Base-by-base conservation (phyloP, 2,113 vertebrate genomes). In the Chamaea fasciata region DNA sequence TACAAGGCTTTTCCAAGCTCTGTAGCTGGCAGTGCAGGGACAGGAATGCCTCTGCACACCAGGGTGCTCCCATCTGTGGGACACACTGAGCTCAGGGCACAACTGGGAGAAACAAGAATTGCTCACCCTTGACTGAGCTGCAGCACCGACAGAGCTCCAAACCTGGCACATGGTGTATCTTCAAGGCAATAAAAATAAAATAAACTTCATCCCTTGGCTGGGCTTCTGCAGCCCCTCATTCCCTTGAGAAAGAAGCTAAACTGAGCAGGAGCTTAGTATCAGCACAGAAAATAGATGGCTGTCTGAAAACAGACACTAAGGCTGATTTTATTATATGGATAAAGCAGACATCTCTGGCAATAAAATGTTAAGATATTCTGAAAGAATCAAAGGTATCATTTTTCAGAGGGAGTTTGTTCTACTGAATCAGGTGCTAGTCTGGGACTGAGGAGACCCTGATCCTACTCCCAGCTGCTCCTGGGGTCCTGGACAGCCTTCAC, bases 31-130 rank as follows among this genome's bases (percentile, higher is more conserved):
- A 8, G 73, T 3, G 62, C 31, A 82, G 69, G 74, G 27, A 53
- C 47, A 35, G 46, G 24, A 6, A 21, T 0, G 1, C 11, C 37
- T 59, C 62, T 5, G 6, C 9, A 13, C 65, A 35, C 0, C 0
- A 65, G 41, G 20, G n/a, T 10, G 70, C 18, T 69, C 6, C 5
- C 15, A 12, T 6, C 42, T 30, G 11, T 15, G 23, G 55, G 30
- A 65, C 17, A 3, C 6, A 1, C 5, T 13, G 22, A 30, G 46
- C 31, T 83, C 4, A 0, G 11, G 26, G 11, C 55, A 27, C 37
- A 55, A 0, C 64, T 39, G 37, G 44, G 7, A 78, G 6, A 30
- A 30, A 19, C 1, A 7, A 11, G 19, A 27, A 28, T 4, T 16
- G 2, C 41, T 85, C 59, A 8, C 18, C 71, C 82, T 37, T 0